phyloP scores from a whole-genome alignment of 2,888 invertebrate genomes.

The Campaea margaritaria region DNA sequence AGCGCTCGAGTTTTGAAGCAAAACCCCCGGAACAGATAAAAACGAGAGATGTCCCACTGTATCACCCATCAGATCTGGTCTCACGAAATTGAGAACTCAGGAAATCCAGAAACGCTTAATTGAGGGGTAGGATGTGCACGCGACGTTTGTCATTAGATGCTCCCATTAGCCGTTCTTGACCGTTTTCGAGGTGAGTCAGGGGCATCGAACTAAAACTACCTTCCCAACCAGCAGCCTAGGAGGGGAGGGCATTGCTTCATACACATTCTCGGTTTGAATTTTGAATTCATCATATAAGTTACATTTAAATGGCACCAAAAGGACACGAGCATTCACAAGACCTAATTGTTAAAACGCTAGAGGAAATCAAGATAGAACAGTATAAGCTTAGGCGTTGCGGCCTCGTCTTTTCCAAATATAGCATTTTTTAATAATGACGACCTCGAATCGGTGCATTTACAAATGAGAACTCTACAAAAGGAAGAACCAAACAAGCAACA shows the following conservation, averaged over 20 bases:
- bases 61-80: too few species aligned
- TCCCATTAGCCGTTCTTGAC: conserved; percentile 72
- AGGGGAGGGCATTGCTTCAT: conserved; percentile 4
- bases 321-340: conserved; percentile 10
- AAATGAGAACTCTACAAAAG: background rate
- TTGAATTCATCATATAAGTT: conserved; percentile 10
- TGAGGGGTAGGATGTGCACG: conserved; percentile 54
- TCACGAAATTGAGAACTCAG: background rate
- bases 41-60: too few species aligned
- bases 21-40: too few species aligned
- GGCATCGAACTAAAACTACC: conserved; percentile 59
- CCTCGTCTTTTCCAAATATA: too few species aligned
- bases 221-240: conserved; percentile 17
- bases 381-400: background rate
- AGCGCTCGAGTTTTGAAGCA: too few species aligned
- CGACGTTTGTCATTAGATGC: conserved; percentile 42
- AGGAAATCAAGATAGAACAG: background rate
- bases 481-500: background rate
- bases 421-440: too few species aligned
- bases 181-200: conserved; percentile 60
- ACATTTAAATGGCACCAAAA: conserved; percentile 14
- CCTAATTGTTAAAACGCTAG: conserved; percentile 6
- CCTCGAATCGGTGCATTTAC: background rate
- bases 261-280: conserved; percentile 9
- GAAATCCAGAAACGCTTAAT: conserved; percentile 3